Percentiles rank a stretch among this genome's conserved stretches.
These are phyloP conservation scores for Paedocypris micromegethes DNA, from an alignment of 2,797 vertebrate genomes.

Conservation along the genomic window DNA sequence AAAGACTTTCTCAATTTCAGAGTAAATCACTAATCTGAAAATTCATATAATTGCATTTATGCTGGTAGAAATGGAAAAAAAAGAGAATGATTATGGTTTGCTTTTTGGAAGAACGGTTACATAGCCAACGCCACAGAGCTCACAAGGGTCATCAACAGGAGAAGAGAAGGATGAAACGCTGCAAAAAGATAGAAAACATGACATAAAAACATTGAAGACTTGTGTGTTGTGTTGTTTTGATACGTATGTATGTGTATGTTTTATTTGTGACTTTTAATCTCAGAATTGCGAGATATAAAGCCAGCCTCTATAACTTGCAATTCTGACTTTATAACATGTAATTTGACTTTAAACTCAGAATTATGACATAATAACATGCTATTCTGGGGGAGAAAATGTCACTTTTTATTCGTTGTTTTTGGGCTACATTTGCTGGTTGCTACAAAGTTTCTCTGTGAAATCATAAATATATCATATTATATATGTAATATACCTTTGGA, in stretches of 20 bases:
- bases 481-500: conserved; percentile 54
- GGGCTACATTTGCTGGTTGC: no score
- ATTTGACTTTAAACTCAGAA: no score
- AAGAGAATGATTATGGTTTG: neutral
- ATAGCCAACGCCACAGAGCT: conserved; percentile 44
- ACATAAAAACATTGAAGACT: neutral
- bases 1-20: conserved; percentile 43
- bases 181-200: conserved; percentile 9
- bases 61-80: neutral
- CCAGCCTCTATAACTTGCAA: no score
- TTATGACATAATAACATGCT: no score
- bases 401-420: no score
- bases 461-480: neutral
- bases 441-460: no score
- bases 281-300: no score
- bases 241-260: no score
- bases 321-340: no score
- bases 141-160: conserved; percentile 52
- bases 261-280: no score
- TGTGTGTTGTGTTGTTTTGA: neutral
- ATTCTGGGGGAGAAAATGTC: no score
- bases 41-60: no score
- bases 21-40: neutral
- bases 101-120: conserved; percentile 23
- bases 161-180: conserved; percentile 49